These are phyloP conservation scores for Oasisia sp. DNA, from an alignment of 2,888 invertebrate species.

Conservation along the genomic window DNA sequence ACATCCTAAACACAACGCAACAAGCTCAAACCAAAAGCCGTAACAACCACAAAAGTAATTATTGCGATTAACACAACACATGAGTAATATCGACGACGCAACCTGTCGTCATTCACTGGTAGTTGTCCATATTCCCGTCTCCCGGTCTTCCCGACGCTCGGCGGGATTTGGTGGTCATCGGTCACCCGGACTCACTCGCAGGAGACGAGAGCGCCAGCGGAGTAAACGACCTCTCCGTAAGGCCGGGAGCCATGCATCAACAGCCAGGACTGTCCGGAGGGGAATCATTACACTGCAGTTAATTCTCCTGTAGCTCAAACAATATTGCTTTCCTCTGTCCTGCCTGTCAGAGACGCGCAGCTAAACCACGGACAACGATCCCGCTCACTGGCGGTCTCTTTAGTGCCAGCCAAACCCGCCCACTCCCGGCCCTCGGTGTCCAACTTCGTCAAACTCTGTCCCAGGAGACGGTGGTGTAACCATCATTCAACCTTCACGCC, in stretches of 20 bases:
- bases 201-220: neutral
- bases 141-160: neutral
- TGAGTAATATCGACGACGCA: neutral
- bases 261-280: neutral
- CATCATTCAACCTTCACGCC: neutral
- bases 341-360: neutral
- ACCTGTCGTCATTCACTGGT: neutral
- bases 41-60: neutral
- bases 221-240: neutral
- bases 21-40: neutral
- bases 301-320: neutral
- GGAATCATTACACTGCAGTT: conserved; percentile 6
- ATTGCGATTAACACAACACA: neutral
- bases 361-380: neutral
- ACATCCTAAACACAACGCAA: neutral
- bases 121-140: neutral
- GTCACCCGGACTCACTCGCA: neutral
- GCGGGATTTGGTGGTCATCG: neutral
- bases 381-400: neutral
- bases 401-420: neutral
- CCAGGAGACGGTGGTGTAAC: neutral
- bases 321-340: conserved; percentile 17
- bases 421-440: neutral
- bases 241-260: neutral
- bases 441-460: neutral